Conservation (phyloP, 1,140 invertebrate genomes). For the Brachionus rotundiformis region DNA sequence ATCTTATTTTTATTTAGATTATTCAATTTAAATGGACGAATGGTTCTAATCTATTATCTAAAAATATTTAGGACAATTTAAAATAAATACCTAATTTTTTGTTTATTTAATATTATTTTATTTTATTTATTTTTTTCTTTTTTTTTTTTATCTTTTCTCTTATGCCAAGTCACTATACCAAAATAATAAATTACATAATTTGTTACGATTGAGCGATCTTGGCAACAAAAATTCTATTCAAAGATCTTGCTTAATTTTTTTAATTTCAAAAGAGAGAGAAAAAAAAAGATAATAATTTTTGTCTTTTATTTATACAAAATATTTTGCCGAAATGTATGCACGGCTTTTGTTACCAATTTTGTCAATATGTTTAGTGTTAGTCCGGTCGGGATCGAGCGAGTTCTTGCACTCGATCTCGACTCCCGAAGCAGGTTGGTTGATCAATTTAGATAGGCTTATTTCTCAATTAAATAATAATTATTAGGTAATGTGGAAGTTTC, state of each 20-base stretch:
- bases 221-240: background rate
- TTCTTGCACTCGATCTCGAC: background rate
- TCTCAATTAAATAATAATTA: too few species aligned
- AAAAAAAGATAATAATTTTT: background rate
- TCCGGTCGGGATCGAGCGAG: background rate
- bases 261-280: background rate
- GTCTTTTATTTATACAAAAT: background rate
- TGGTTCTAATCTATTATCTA: conserved; percentile 7
- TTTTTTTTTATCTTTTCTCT: too few species aligned
- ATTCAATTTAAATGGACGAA: conserved; percentile 1
- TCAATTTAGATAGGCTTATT: background rate
- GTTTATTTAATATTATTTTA: too few species aligned
- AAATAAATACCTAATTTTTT: conserved; percentile 13
- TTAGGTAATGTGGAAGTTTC: background rate
- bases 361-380: background rate
- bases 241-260: background rate
- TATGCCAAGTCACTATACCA: background rate
- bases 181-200: background rate
- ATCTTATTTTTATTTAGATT: conserved; percentile 14
- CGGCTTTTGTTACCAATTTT: background rate
- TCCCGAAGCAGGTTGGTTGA: background rate
- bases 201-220: conserved; percentile 29
- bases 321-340: background rate
- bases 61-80: background rate
- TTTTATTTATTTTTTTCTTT: too few species aligned